Percentiles rank a stretch among this genome's conserved stretches.
phyloP scores from a whole-genome alignment of 2,113 vertebrate genomes.

The Callipepla californica region DNA sequence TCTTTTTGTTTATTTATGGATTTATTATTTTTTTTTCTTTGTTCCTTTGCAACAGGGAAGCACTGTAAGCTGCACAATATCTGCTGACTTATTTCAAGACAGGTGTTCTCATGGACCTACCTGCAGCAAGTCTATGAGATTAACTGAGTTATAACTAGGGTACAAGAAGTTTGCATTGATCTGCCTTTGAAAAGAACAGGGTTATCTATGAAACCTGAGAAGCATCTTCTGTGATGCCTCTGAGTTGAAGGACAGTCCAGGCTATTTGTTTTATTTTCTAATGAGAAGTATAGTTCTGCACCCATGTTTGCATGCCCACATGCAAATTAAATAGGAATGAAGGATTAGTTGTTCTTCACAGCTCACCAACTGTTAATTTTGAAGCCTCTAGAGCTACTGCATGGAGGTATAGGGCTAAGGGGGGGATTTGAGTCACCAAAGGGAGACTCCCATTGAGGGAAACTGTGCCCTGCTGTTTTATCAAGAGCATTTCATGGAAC shows the following conservation, averaged over 20 bases:
- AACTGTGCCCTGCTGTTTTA: not conserved
- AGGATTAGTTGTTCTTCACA: not conserved
- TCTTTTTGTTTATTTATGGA: not conserved
- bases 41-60: not conserved
- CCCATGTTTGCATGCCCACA: not conserved
- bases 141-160: not conserved
- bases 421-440: not conserved
- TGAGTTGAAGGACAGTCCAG: not conserved
- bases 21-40: not conserved
- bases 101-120: not conserved
- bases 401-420: not conserved
- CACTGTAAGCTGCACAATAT: not conserved
- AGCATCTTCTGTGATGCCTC: rapidly evolving
- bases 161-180: not conserved
- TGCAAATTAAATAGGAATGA: not conserved
- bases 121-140: not conserved
- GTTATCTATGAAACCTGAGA: not conserved
- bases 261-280: not conserved
- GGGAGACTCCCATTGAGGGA: not conserved
- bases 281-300: not conserved
- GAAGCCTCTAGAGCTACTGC: not conserved
- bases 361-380: not conserved
- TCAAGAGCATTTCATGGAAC: not conserved
- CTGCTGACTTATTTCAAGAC: not conserved
- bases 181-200: not conserved